Base-by-base conservation (phyloP, 2,888 invertebrate species). In the Argyresthia goedartella region DNA sequence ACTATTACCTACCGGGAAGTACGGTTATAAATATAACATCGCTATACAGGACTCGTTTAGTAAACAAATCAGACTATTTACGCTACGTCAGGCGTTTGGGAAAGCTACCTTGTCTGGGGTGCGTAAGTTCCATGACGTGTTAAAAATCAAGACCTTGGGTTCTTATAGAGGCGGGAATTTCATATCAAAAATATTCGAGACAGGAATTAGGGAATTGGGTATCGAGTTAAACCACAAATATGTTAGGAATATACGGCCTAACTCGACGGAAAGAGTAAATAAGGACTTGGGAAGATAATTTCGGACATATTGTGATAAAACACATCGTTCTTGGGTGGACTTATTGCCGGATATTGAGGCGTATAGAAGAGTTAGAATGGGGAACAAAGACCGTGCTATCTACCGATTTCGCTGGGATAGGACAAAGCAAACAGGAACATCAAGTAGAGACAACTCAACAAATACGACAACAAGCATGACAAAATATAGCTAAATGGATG, bases 251-350 rank as follows among this genome's bases (percentile, higher is more conserved):
- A 33, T 43, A 3, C 47, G 52, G 1, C 54, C 54, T 8, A 54
- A 55, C 41, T 36, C 45, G 1, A 54, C 54, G 1, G 54, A 55
- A n/a, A 41, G 55, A 35, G 36, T n/a, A n/a, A n/a, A n/a, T n/a
- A n/a, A n/a, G n/a, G n/a, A n/a, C n/a, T n/a, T n/a, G n/a, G n/a
- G n/a, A n/a, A n/a, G n/a, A n/a, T n/a, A n/a, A n/a, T n/a, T n/a
- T n/a, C n/a, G n/a, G n/a, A n/a, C n/a, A n/a, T n/a, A n/a, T n/a
- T n/a, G n/a, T n/a, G n/a, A n/a, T n/a, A n/a, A n/a, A n/a, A n/a
- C n/a, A n/a, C n/a, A n/a, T n/a, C n/a, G n/a, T n/a, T n/a, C n/a
- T n/a, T n/a, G n/a, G n/a, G n/a, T n/a, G n/a, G n/a, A n/a, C n/a
- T n/a, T n/a, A n/a, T n/a, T n/a, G n/a, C n/a, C n/a, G n/a, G n/a